phyloP scores from a whole-genome alignment of 2,888 invertebrate species.

The Amorpha juglandis region DNA sequence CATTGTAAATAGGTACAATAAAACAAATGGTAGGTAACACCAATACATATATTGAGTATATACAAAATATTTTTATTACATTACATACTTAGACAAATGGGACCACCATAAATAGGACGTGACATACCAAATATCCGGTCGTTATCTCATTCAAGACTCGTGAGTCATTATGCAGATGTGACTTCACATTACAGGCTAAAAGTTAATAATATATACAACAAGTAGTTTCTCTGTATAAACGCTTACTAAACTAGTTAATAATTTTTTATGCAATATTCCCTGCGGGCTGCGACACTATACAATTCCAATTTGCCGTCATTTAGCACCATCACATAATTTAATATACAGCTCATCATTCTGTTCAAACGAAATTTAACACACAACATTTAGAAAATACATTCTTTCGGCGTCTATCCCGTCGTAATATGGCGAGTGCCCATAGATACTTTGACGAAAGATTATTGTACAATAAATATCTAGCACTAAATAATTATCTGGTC shows the following conservation, averaged over 20 bases:
- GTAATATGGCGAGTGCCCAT: too few relatives aligned
- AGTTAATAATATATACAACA: not conserved
- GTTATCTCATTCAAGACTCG: not conserved
- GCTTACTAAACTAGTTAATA: not conserved
- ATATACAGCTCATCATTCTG: too few relatives aligned
- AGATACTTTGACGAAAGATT: too few relatives aligned
- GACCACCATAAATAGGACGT: not conserved
- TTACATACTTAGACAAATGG: not conserved
- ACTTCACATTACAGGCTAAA: not conserved
- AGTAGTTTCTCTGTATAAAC: not conserved
- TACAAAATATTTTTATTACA: conserved; percentile 13
- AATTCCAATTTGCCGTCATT: too few relatives aligned
- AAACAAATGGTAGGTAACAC: not conserved
- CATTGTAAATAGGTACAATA: not conserved
- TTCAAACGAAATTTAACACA: too few relatives aligned
- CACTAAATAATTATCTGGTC: not conserved
- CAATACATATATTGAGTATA: conserved; percentile 1
- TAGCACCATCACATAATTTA: too few relatives aligned
- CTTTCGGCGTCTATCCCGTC: too few relatives aligned
- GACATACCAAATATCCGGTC: not conserved
- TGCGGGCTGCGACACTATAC: too few relatives aligned
- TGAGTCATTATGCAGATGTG: not conserved
- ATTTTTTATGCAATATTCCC: too few relatives aligned
- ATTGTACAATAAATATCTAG: too few relatives aligned
- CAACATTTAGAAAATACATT: too few relatives aligned